Evolutionary conservation across 53 echinoderm and acorn worm species (phyloP).

Genomic region (Actinopyga echinites): DNA sequence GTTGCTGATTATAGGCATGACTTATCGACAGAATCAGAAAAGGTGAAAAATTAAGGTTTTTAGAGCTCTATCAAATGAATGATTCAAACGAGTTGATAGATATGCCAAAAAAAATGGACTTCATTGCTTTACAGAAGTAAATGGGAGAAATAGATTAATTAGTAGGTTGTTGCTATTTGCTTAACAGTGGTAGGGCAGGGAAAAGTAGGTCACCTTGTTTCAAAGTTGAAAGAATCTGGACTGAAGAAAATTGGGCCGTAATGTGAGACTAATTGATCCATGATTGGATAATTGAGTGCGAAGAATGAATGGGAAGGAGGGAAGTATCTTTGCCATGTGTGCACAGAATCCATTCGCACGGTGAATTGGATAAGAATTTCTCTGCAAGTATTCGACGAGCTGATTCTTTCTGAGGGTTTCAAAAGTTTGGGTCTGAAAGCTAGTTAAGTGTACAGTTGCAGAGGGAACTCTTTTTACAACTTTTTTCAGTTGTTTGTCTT

Average conservation of each 20-base stretch:
- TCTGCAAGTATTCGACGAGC: no score
- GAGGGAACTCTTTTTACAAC: no score
- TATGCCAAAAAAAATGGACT: neutral
- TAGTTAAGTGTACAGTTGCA: no score
- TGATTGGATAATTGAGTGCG: neutral
- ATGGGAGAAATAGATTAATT: conserved; percentile 24
- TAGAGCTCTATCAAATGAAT: conserved; percentile 18
- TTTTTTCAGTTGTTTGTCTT: no score
- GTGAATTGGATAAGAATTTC: no score
- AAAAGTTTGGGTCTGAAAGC: no score
- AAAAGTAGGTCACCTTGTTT: conserved; percentile 32
- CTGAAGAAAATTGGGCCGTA: neutral
- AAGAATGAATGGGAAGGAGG: no score
- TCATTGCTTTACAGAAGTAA: conserved; percentile 4
- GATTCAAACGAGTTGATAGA: conserved; percentile 2
- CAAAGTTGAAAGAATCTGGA: neutral
- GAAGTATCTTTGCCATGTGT: no score
- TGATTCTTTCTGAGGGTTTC: no score
- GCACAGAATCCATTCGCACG: no score
- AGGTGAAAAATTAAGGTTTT: conserved; percentile 30
- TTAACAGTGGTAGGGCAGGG: neutral
- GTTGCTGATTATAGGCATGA: neutral
- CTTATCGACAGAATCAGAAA: conserved; percentile 20
- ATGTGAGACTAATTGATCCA: conserved; percentile 12
- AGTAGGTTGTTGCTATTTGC: conserved; percentile 38